Evolutionary conservation across 2,797 vertebrate genomes (phyloP).

Genomic region (Coccyzus lansbergi): DNA sequence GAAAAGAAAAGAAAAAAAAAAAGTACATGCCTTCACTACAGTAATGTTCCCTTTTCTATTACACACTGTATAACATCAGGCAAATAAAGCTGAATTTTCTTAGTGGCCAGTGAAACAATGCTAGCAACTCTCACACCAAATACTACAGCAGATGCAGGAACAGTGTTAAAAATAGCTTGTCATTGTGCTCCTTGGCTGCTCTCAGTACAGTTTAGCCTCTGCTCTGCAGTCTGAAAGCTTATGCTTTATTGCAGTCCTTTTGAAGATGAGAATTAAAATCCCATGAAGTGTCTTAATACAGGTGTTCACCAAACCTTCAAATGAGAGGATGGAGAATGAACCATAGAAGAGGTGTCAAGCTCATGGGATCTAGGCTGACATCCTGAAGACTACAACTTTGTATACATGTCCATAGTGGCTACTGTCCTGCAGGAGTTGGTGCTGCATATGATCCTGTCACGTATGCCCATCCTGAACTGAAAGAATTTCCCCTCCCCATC

Average conservation of each 20-base stretch:
- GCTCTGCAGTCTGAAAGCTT: background rate
- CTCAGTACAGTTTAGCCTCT: background rate
- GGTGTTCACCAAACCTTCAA: background rate
- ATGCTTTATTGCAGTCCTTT: background rate
- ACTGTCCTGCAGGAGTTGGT: background rate
- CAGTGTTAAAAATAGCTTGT: slow-evolving; percentile 24
- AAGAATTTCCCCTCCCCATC: background rate
- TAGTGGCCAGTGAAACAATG: background rate
- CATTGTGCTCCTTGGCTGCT: background rate
- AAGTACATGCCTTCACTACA: background rate
- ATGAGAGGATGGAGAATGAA: background rate
- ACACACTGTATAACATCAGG: background rate
- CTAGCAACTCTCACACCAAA: background rate
- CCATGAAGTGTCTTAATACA: background rate
- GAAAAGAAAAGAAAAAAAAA: background rate
- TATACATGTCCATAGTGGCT: rapidly evolving
- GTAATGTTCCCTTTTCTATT: background rate
- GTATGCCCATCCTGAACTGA: background rate
- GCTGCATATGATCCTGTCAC: rapidly evolving
- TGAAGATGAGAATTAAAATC: background rate
- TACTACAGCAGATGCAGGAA: background rate
- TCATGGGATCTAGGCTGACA: rapidly evolving
- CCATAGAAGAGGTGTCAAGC: background rate
- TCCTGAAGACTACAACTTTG: background rate
- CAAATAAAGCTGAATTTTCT: background rate